Evolutionary conservation across 2,888 invertebrate genomes (phyloP).

Genomic region (Neoascia interrupta): DNA sequence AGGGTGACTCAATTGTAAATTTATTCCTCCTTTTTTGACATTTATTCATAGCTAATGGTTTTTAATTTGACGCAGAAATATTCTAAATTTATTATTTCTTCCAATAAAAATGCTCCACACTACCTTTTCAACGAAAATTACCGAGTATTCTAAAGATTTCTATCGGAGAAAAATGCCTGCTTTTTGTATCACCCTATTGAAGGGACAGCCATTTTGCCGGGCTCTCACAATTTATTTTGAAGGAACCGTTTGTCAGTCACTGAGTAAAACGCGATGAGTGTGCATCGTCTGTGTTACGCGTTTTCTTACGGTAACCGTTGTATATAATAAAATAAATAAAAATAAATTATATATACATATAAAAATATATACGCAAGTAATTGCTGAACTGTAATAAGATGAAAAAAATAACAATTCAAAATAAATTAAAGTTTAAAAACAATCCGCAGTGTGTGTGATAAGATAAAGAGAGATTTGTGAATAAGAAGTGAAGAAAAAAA

Average conservation of each 20-base stretch:
- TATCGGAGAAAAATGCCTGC: too few species aligned
- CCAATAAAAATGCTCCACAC: too few species aligned
- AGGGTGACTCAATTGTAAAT: slow-evolving; percentile 34
- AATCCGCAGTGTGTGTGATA: slow-evolving; percentile 61
- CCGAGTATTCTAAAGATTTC: too few species aligned
- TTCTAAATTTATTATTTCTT: not conserved
- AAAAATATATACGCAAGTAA: slow-evolving; percentile 70
- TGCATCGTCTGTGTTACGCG: slow-evolving; percentile 75
- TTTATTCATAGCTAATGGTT: not conserved
- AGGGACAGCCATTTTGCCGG: slow-evolving; percentile 50
- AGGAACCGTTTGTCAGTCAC: slow-evolving; percentile 74
- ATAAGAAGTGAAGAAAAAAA: slow-evolving; percentile 36
- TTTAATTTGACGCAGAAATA: not conserved
- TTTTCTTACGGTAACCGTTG: slow-evolving; percentile 72
- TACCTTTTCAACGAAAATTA: too few species aligned
- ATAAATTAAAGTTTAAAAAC: slow-evolving; percentile 44
- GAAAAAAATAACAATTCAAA: slow-evolving; percentile 54
- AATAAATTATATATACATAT: slow-evolving; percentile 63
- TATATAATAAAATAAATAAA: slow-evolving; percentile 69
- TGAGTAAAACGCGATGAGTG: slow-evolving; percentile 77
- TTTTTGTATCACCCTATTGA: slow-evolving; percentile 47
- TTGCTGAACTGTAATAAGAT: slow-evolving; percentile 69
- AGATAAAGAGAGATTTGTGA: slow-evolving; percentile 62
- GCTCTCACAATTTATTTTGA: slow-evolving; percentile 61
- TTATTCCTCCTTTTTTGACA: not conserved